phyloP scores from a whole-genome alignment of 2,888 invertebrate species.

The Cinara cedri region DNA sequence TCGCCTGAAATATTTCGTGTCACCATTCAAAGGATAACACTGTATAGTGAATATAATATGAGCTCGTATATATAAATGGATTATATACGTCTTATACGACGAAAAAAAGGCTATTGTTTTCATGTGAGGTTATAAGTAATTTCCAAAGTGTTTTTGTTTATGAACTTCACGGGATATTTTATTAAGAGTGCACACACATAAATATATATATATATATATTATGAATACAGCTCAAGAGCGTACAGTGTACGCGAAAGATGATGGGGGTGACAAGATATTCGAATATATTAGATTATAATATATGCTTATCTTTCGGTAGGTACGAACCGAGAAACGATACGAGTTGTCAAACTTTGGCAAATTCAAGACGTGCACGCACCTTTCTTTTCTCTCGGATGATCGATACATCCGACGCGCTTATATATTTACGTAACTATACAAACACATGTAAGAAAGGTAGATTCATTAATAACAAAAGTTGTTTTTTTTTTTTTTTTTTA shows the following conservation, averaged over 20 bases:
- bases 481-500: too few species aligned
- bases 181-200: too few species aligned
- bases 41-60: too few species aligned
- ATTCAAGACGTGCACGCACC: neutral
- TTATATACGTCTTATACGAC: too few species aligned
- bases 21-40: too few species aligned
- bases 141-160: slow-evolving; percentile 20
- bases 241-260: neutral
- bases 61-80: too few species aligned
- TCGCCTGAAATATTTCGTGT: too few species aligned
- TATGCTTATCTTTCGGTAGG: slow-evolving; percentile 18
- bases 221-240: neutral
- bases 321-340: neutral
- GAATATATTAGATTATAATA: slow-evolving; percentile 26
- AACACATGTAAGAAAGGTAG: neutral
- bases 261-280: slow-evolving; percentile 22
- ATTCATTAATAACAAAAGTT: slow-evolving; percentile 29
- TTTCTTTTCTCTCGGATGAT: slow-evolving; percentile 3
- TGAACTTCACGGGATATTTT: neutral
- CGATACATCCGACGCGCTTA: slow-evolving; percentile 1
- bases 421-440: neutral
- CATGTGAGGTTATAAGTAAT: neutral
- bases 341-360: slow-evolving; percentile 35
- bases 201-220: slow-evolving; percentile 1
- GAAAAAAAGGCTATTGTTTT: too few species aligned